Evolutionary conservation across 2,113 vertebrate genomes (phyloP), one percentile per base, ranked within the genome.

Genomic region (human (Homo sapiens)): DNA sequence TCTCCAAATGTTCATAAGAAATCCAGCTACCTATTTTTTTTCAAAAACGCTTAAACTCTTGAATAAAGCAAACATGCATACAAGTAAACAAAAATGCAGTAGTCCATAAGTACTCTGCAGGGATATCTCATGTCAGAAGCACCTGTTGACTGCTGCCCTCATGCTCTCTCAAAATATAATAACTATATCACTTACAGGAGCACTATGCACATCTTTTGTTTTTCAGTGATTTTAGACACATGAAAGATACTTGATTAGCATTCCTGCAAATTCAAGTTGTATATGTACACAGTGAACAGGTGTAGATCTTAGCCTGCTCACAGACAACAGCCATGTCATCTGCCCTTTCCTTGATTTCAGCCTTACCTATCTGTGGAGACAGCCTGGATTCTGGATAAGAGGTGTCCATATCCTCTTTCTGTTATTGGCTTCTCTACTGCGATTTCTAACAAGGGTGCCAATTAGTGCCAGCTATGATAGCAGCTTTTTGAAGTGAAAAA

Each of bases 371-470:
- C 90, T 97, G 22, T 89, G 48, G 66, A 97, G 76, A 88, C 52
- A 92, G 76, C 73, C 43, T 9, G 79, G 75, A 57, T 92, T 43
- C 80, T 25, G 86, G 96, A 92, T 93, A 76, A 96, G 50, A 96
- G 76, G 76, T 94, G 66, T 94, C 96, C 94, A 17, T 75, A 81
- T 70, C 64, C 88, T 0, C 61, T 95, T 97, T 96, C 94, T 89
- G 52, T 96, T 93, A 66, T 89, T 61, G 25, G 72, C 78, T 97
- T 17, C 23, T 95, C 57, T 95, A 84, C 92, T 97, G 96, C 89
- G 61, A 89, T 94, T 96, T 96, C 95, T 98, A 97, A 96, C 93
- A 96, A 94, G 90, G 81, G 83, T 84, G 73, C 95, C 91, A 97
- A 91, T 97, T 95, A 97, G 85, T 97, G 94, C 96, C 95, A 82